Conservation (phyloP, 2,888 invertebrate genomes). For the Myopa tessellatipennis region DNA sequence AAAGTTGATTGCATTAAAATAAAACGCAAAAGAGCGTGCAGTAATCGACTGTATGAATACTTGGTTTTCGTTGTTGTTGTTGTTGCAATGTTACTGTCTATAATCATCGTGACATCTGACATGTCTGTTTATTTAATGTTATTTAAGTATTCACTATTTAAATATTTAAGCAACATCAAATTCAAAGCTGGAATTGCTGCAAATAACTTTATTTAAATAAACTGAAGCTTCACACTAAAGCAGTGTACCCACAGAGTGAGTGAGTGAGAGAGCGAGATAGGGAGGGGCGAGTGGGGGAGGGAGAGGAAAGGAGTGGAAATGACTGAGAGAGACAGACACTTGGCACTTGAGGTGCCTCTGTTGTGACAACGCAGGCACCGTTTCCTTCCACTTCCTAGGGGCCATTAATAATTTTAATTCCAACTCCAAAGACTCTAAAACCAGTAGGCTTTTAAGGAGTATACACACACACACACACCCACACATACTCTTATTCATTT, state of each 20-base stretch:
- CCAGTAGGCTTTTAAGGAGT: background rate
- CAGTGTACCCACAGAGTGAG: too few species aligned
- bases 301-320: background rate
- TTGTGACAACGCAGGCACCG: too few species aligned
- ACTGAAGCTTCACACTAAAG: background rate
- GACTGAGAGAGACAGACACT: too few species aligned
- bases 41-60: too few species aligned
- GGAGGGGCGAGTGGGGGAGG: background rate
- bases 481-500: background rate
- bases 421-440: background rate
- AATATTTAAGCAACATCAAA: background rate
- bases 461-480: background rate
- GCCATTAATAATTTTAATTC: slow-evolving; percentile 28
- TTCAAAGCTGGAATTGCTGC: background rate
- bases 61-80: too few species aligned
- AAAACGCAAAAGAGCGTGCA: too few species aligned
- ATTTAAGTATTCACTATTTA: background rate
- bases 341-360: too few species aligned
- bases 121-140: background rate
- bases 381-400: background rate
- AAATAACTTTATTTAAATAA: slow-evolving; percentile 11
- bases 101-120: background rate
- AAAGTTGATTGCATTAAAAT: too few species aligned
- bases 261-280: background rate
- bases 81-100: background rate